Evolutionary conservation across 2,888 invertebrate species (phyloP).

Genomic region (Ashinkailepas kermadecensis): DNA sequence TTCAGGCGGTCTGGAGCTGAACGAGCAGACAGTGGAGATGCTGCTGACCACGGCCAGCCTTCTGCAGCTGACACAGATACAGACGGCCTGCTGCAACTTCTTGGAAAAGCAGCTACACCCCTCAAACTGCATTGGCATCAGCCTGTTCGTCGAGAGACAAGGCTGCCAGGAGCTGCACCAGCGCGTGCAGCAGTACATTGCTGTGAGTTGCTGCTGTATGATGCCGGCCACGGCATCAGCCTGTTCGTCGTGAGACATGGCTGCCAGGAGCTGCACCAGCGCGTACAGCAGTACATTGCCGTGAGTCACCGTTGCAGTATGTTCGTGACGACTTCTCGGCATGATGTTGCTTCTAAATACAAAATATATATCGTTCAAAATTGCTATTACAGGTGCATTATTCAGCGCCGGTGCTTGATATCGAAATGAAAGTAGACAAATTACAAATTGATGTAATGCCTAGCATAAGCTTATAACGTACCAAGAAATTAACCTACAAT

Average conservation of each 20-base stretch:
- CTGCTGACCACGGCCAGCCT: slow-evolving; percentile 77
- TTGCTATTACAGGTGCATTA: too few relatives aligned
- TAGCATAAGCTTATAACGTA: too few relatives aligned
- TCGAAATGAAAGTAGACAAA: too few relatives aligned
- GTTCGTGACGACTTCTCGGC: too few relatives aligned
- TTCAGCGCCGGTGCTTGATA: too few relatives aligned
- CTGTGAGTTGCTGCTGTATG: too few relatives aligned
- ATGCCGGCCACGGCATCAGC: too few relatives aligned
- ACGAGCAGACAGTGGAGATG: slow-evolving; percentile 85
- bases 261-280: slow-evolving; percentile 67
- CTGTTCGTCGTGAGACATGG: slow-evolving; percentile 88
- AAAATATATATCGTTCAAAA: too few relatives aligned
- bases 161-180: slow-evolving; percentile 71
- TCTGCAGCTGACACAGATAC: slow-evolving; percentile 72
- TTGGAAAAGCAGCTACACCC: slow-evolving; percentile 83
- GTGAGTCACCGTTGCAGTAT: slow-evolving; percentile 45
- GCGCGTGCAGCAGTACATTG: slow-evolving; percentile 75
- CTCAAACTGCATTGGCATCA: slow-evolving; percentile 88
- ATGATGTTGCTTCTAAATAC: slow-evolving; percentile 18
- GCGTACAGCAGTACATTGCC: slow-evolving; percentile 78
- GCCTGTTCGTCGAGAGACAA: slow-evolving; percentile 80
- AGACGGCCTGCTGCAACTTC: slow-evolving; percentile 81
- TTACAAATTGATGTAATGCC: too few relatives aligned
- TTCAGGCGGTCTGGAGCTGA: slow-evolving; percentile 61
- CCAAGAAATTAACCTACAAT: too few relatives aligned